Evolutionary conservation across 2,113 vertebrate genomes (phyloP), one percentile per base, ranked within the genome.

Genomic region (Cervus canadensis): DNA sequence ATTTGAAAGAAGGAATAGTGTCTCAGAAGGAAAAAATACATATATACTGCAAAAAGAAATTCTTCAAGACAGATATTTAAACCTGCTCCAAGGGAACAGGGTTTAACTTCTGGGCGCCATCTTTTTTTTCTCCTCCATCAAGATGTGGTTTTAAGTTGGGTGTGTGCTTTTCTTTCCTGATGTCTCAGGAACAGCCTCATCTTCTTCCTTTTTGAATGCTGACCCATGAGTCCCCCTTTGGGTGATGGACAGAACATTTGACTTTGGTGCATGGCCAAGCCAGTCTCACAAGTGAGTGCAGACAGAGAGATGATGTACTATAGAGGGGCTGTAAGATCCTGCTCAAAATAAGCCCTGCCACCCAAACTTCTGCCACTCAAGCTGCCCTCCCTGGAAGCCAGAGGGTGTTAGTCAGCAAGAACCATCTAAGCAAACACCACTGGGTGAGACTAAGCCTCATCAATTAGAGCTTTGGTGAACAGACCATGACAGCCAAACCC

Each of bases 1-100:
- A 95, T 91, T 48, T 93, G 76, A 74, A 95, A 95, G 74, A 88
- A 95, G 52, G 26, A 88, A 82, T 78, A 2, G 2, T 48, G 33
- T 95, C 82, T 78, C 60, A 94, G 54, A 59, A 71, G 48, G 74
- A 71, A 64, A 91, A 85, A 78, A 64, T 59, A 56, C 23, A 40
- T 78, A 74, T 57, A 79, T 15, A 28, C 17, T 71, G 45, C 33
- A 81, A 76, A 95, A 88, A 50, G 36, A 50, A 50, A 50, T 33
- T 52, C 76, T 85, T 91, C 33, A 62, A 56, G 76, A 45, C 78
- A 57, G 28, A 79, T 16, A 25, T 84, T 59, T 17, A 87, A 67
- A 84, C 79, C 16, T 71, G n/a, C 28, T 88, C 33, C 4, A 2
- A 45, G 48, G 50, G 15, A 88, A 17, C 7, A 50, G 16, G 28